These are phyloP conservation scores for Elephantulus edwardii DNA, from an alignment of 2,113 vertebrate genomes.

Conservation along the genomic window DNA sequence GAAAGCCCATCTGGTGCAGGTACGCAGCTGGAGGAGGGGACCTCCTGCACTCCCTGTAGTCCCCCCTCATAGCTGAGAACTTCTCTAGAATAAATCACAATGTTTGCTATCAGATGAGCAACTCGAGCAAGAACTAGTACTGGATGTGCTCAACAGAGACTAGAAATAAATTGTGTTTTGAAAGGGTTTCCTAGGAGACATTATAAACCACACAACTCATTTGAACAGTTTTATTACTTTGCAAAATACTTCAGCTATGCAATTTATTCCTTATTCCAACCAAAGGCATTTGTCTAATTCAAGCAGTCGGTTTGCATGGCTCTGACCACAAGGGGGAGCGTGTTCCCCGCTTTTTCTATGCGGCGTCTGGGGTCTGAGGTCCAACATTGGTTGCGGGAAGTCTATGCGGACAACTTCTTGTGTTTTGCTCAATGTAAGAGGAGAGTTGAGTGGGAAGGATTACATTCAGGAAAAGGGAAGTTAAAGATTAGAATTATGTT, in stretches of 20 bases:
- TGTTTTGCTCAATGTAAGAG: not conserved
- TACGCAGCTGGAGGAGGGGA: not conserved
- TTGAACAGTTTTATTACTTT: slow-evolving; percentile 25
- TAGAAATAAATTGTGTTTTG: not conserved
- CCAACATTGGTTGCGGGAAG: no score
- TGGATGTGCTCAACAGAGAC: not conserved
- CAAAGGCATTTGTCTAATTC: not conserved
- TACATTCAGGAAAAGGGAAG: not conserved
- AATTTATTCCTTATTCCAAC: not conserved
- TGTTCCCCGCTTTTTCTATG: not conserved
- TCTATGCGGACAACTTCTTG: not conserved
- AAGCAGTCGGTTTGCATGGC: not conserved
- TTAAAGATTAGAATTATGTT: not conserved
- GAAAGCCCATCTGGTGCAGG: not conserved
- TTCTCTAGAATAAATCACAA: no score
- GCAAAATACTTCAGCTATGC: not conserved
- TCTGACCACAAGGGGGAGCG: slow-evolving; percentile 42
- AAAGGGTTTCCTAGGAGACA: slow-evolving; percentile 14
- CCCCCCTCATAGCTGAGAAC: not conserved
- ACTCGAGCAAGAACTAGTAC: not conserved
- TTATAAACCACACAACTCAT: not conserved
- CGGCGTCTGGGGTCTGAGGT: no score
- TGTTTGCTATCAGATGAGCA: not conserved
- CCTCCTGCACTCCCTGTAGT: not conserved
- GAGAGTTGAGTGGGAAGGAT: not conserved